These are phyloP conservation scores for Rhingia rostrata DNA, from an alignment of 2,888 invertebrate species.

Conservation along the genomic window DNA sequence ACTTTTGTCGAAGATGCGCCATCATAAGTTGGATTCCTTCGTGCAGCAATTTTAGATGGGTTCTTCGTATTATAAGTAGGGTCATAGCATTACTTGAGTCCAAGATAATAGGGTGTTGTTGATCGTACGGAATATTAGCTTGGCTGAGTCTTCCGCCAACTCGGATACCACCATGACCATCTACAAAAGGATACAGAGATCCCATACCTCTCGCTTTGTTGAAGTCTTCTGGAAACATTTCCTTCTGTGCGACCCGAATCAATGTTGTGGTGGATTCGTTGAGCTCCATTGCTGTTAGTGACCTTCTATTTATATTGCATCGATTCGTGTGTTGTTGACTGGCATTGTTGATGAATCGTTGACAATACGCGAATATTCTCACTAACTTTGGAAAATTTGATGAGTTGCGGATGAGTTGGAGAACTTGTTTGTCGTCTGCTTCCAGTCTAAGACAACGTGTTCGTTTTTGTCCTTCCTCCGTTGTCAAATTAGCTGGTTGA, in stretches of 20 bases:
- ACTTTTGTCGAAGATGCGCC: slow-evolving; percentile 2
- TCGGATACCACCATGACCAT: too few species aligned
- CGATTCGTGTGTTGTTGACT: too few species aligned
- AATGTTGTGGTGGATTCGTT: background rate
- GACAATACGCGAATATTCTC: too few species aligned
- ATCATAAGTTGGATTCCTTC: slow-evolving; percentile 16
- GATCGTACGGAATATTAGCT: background rate
- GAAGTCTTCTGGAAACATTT: background rate
- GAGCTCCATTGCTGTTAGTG: background rate
- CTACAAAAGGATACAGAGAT: background rate
- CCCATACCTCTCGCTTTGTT: background rate
- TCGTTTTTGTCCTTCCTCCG: too few species aligned
- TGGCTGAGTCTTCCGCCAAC: too few species aligned
- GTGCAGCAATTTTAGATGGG: slow-evolving; percentile 2
- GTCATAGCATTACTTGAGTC: background rate
- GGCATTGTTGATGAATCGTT: too few species aligned
- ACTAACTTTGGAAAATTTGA: too few species aligned
- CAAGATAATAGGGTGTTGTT: background rate
- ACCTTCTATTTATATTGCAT: too few species aligned
- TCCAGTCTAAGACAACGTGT: too few species aligned
- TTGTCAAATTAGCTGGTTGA: too few species aligned
- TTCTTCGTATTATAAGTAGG: background rate
- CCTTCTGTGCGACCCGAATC: background rate
- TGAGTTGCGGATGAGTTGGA: too few species aligned
- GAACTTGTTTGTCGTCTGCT: too few species aligned